Evolutionary conservation across 2,113 vertebrate genomes (phyloP).

Genomic region (Poicephalus meyeri): DNA sequence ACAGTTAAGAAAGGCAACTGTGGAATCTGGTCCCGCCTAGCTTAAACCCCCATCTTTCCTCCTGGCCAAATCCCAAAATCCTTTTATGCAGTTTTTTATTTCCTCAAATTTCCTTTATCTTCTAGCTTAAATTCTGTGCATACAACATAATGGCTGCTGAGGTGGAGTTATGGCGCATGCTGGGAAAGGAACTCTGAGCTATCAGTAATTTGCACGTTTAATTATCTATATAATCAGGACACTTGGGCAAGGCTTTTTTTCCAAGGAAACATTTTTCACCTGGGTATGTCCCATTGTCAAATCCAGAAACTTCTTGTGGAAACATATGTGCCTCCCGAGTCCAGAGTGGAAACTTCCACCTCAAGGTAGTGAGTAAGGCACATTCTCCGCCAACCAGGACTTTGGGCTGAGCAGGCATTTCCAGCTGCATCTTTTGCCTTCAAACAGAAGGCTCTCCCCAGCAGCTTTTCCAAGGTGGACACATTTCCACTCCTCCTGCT

Average conservation of each 20-base stretch:
- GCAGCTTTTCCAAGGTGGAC: background rate
- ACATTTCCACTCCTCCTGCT: background rate
- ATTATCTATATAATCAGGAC: slow-evolving; percentile 56
- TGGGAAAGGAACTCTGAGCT: slow-evolving; percentile 30
- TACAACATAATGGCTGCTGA: background rate
- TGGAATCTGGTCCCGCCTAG: background rate
- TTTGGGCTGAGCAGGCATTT: background rate
- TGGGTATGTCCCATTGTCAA: background rate
- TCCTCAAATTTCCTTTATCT: slow-evolving; percentile 19
- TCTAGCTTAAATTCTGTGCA: background rate
- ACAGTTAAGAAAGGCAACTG: background rate
- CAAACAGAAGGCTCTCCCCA: background rate
- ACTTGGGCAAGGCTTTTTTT: background rate
- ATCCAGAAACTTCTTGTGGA: background rate
- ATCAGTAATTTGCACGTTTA: slow-evolving; percentile 50
- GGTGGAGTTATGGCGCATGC: background rate
- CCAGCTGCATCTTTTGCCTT: background rate
- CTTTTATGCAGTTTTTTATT: slow-evolving; percentile 3
- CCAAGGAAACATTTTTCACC: slow-evolving; percentile 20
- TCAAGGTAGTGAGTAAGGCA: rapidly evolving
- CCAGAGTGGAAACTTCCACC: background rate
- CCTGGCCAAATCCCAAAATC: background rate
- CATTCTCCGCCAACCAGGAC: background rate
- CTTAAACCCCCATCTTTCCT: slow-evolving; percentile 14
- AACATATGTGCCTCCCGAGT: background rate